A percentile compares a stretch with the other conserved stretches of the same genome.
Evolutionary conservation across 2,888 invertebrate genomes (phyloP).

Genomic region (Drosophila siamana): DNA sequence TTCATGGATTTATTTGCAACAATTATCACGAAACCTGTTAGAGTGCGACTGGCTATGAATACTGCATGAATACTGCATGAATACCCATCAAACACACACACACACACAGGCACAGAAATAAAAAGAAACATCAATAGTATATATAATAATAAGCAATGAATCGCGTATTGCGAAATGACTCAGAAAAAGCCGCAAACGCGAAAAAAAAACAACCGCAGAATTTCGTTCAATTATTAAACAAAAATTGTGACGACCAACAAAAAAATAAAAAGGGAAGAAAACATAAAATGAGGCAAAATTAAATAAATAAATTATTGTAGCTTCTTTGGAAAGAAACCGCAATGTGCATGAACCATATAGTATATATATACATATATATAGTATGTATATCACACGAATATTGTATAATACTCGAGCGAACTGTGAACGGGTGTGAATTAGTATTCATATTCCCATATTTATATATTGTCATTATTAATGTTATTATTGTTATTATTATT

Average conservation of each 20-base stretch:
- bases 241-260: neutral
- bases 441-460: slow-evolving; percentile 5
- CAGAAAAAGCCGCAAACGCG: slow-evolving; percentile 18
- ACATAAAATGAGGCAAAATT: slow-evolving; percentile 7
- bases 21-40: slow-evolving; percentile 18
- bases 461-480: neutral
- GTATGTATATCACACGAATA: slow-evolving; percentile 31
- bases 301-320: slow-evolving; percentile 30
- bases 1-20: slow-evolving; percentile 19
- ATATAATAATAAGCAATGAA: slow-evolving; percentile 39
- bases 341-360: slow-evolving; percentile 37
- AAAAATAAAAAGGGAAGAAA: neutral
- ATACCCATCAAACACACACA: neutral
- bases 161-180: slow-evolving; percentile 40
- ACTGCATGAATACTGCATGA: slow-evolving; percentile 23
- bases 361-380: no score
- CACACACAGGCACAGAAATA: neutral
- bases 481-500: slow-evolving; percentile 5
- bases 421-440: neutral
- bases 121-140: slow-evolving; percentile 25
- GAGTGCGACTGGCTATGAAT: slow-evolving; percentile 17
- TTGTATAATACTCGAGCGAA: slow-evolving; percentile 39
- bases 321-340: slow-evolving; percentile 41
- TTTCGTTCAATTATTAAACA: slow-evolving; percentile 32
- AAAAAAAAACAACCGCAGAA: slow-evolving; percentile 38